A percentile compares a stretch with the other conserved stretches of the same genome.
Evolutionary conservation across 2,888 invertebrate genomes (phyloP).

Genomic region (Scaptodrosophila latifasciaeformis): DNA sequence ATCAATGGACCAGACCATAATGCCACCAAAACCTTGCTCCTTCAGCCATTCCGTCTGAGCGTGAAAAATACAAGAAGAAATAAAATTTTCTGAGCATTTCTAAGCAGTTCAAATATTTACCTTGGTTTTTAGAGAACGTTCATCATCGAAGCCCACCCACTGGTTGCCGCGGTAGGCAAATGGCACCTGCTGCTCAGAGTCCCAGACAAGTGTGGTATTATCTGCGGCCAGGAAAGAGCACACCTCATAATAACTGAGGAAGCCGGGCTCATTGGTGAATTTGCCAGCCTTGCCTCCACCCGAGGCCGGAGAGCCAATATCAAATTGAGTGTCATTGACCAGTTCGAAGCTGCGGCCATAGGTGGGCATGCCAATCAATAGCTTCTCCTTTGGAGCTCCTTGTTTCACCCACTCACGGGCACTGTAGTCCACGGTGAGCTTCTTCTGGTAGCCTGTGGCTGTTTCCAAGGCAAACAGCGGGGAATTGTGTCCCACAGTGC

Average conservation of each 20-base stretch:
- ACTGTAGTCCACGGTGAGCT: constrained; percentile 93
- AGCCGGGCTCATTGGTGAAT: constrained; percentile 94
- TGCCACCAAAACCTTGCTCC: constrained; percentile 94
- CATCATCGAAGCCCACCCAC: constrained; percentile 97
- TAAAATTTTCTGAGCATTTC: background rate
- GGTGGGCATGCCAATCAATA: constrained; percentile 96
- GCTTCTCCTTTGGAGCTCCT: constrained; percentile 93
- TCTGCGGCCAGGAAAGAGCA: constrained; percentile 92
- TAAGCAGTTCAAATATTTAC: constrained; percentile 77
- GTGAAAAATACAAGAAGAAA: background rate
- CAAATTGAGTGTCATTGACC: constrained; percentile 89
- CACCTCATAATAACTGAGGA: constrained; percentile 96
- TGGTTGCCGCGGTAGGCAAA: constrained; percentile 93
- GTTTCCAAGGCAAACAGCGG: constrained; percentile 92
- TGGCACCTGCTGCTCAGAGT: constrained; percentile 96
- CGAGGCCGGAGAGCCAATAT: constrained; percentile 92
- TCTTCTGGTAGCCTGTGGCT: constrained; percentile 93
- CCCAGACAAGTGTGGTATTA: constrained; percentile 95
- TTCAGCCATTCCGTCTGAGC: constrained; percentile 92
- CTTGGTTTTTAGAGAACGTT: constrained; percentile 92
- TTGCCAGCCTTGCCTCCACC: constrained; percentile 91
- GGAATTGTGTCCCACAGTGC: constrained; percentile 94
- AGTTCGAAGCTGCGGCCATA: constrained; percentile 94
- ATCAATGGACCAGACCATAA: constrained; percentile 97
- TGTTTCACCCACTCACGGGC: constrained; percentile 95